phyloP scores from a whole-genome alignment of 2,797 vertebrate species.

The Holocentrus rufus region DNA sequence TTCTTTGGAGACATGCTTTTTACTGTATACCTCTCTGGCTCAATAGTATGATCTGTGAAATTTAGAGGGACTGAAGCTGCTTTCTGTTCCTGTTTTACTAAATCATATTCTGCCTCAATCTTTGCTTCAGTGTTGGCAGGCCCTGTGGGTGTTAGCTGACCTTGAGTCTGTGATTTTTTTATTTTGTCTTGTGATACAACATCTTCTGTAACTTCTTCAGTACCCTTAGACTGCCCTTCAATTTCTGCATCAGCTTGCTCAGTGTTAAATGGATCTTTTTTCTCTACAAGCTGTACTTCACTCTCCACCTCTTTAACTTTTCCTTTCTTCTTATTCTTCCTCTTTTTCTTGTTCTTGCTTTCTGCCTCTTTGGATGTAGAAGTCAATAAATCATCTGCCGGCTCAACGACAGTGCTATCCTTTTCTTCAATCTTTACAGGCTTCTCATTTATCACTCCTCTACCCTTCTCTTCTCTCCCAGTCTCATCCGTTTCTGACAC shows the following conservation, averaged over 20 bases:
- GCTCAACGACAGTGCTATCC: slow-evolving; percentile 26
- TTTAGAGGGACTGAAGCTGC: slow-evolving; percentile 1
- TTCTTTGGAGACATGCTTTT: slow-evolving; percentile 13
- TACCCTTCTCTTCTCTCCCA: slow-evolving; percentile 3
- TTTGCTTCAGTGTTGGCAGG: background rate
- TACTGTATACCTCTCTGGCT: slow-evolving; percentile 25
- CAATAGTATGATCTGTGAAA: background rate
- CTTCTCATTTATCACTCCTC: slow-evolving; percentile 38
- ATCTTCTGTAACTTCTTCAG: slow-evolving; percentile 8
- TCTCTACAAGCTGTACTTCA: slow-evolving; percentile 30
- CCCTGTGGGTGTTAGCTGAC: background rate
- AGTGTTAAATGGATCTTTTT: background rate
- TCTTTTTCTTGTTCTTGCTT: slow-evolving; percentile 73
- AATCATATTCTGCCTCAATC: slow-evolving; percentile 8
- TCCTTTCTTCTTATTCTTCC: slow-evolving; percentile 68
- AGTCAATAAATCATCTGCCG: slow-evolving; percentile 18
- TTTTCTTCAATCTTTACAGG: slow-evolving; percentile 33
- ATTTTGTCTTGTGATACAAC: slow-evolving; percentile 13
- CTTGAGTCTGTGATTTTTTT: slow-evolving; percentile 18
- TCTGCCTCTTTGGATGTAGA: slow-evolving; percentile 46
- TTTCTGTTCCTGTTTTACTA: slow-evolving; percentile 18
- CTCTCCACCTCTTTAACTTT: slow-evolving; percentile 61
- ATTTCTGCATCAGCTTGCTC: slow-evolving; percentile 27
- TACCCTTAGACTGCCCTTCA: background rate
- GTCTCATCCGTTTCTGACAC: slow-evolving; percentile 14